Base-by-base conservation (phyloP, 2,113 vertebrate species). In the Procavia capensis region DNA sequence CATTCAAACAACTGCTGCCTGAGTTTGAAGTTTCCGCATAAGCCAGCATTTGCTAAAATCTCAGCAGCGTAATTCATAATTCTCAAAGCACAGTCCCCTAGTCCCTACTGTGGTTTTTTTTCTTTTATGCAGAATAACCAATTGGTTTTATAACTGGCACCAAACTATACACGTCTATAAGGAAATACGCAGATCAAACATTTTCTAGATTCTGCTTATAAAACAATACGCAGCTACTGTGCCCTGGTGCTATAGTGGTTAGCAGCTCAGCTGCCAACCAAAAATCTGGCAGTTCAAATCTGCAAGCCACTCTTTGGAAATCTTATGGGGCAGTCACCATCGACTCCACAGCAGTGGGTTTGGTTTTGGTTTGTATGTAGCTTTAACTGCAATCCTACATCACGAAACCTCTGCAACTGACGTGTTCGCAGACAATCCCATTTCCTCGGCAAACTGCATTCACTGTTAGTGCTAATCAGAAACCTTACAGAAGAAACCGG, bases 1-100 rank as follows among this genome's bases (percentile, higher is more conserved):
- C 70, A 80, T 87, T 88, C 79, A 90, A 85, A 78, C 34, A 61
- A 29, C 16, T 47, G 87, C 92, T 79, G 81, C 63, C 75, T 9
- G 13, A 90, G 27, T 76, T 93, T 79, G 61, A 96, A 88, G 74
- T 91, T 81, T 50, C 63, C 4, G 17, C 10, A 63, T 45, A 88
- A 90, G 5, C 50, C 64, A 59, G 64, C 45, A 95, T 90, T 61
- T 64, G n/a, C 85, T 72, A 84, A 91, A 70, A n/a, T 25, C 31
- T 87, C 70, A 61, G 45, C 3, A 88, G n/a, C 17, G 5, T 9
- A n/a, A 89, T 81, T 39, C 27, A 13, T 9, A 41, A 87, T 82
- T 16, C 22, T 87, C 64, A 54, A 41, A 85, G 39, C 22, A 13
- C 9, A 41, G 72, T 78, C 85, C 70, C 41, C 50, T 45, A 83